Evolutionary conservation across 2,797 vertebrate species (phyloP).

Genomic region (Onychomys arenicola): DNA sequence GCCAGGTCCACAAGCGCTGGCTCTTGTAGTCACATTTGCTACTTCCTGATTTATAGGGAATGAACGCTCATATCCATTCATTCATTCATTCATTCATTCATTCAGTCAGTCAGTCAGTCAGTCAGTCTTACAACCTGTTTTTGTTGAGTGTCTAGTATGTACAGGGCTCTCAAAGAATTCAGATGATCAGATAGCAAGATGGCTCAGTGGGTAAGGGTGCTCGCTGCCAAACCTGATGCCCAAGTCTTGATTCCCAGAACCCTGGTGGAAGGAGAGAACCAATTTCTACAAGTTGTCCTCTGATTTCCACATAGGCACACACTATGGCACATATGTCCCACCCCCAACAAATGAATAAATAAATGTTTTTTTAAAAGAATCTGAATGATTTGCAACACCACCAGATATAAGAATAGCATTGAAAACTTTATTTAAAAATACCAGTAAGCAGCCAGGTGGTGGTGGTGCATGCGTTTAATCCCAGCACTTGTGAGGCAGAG

Average conservation of each 20-base stretch:
- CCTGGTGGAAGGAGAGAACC: not conserved
- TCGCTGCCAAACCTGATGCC: not conserved
- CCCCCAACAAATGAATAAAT: not conserved
- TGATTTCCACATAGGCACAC: not conserved
- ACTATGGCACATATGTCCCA: not conserved
- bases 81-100: not conserved
- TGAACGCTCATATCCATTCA: not conserved
- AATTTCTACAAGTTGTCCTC: not conserved
- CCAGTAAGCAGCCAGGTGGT: not conserved
- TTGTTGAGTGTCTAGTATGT: not conserved
- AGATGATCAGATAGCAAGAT: not conserved
- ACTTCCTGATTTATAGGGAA: not conserved
- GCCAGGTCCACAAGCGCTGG: not conserved
- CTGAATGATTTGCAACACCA: not conserved
- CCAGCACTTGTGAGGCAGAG: no score
- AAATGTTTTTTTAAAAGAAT: not conserved
- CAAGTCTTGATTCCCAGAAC: not conserved
- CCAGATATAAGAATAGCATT: not conserved
- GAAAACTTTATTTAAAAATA: not conserved
- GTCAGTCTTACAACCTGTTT: not conserved
- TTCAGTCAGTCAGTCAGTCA: not conserved
- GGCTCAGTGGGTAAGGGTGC: not conserved
- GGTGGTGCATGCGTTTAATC: no score
- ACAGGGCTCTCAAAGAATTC: not conserved
- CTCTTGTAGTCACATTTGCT: not conserved